phyloP scores from a whole-genome alignment of 2,888 invertebrate species.

The Copidosoma aretas region DNA sequence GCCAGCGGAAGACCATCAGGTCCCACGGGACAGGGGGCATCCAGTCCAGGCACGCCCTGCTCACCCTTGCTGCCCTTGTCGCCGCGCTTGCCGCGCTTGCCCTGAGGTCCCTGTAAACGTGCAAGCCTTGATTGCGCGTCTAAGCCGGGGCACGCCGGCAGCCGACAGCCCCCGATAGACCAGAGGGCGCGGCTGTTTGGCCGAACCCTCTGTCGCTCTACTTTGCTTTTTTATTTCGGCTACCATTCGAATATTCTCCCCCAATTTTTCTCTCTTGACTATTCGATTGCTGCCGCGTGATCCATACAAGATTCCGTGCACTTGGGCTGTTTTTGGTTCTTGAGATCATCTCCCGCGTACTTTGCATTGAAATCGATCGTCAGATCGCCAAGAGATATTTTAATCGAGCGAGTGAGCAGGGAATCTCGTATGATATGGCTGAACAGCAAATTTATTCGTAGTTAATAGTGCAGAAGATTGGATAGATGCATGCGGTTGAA shows the following conservation, averaged over 20 bases:
- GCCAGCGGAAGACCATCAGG: constrained; percentile 94
- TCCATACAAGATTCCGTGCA: not conserved
- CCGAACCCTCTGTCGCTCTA: not conserved
- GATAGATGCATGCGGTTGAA: not conserved
- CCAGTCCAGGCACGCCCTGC: constrained; percentile 95
- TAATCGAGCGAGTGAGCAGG: no score
- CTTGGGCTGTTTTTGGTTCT: no score
- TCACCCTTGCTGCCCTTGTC: constrained; percentile 93
- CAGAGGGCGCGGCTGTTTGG: not conserved
- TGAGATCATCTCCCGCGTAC: no score
- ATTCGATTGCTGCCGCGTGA: not conserved
- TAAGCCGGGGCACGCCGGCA: constrained; percentile 3
- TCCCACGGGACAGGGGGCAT: constrained; percentile 98
- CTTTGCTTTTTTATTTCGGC: not conserved
- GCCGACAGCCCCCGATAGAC: no score
- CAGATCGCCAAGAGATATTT: no score
- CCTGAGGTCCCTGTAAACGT: constrained; percentile 77
- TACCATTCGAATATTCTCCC: no score
- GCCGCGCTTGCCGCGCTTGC: constrained; percentile 90
- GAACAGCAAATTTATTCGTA: no score
- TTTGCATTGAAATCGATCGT: no score
- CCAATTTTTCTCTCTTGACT: not conserved
- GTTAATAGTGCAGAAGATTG: constrained; percentile 32
- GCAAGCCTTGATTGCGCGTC: constrained; percentile 31
- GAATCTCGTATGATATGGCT: no score